Conservation (phyloP, 2,888 invertebrate genomes). For the Thymelicus acteon region DNA sequence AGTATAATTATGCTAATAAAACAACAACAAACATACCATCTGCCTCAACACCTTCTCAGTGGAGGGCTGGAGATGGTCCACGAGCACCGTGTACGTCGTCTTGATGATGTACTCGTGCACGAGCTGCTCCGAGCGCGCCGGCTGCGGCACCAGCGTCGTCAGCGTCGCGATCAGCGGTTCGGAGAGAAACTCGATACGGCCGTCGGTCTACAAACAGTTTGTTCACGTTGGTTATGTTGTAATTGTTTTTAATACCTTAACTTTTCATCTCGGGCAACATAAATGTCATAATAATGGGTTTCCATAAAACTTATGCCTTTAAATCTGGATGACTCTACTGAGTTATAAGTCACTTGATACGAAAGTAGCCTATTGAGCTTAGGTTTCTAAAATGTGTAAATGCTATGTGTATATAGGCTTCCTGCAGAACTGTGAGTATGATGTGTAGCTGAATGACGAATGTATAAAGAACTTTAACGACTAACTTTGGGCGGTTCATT, state of each 20-base stretch:
- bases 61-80: constrained; percentile 72
- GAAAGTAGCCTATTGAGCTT: no score
- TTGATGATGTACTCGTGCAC: constrained; percentile 76
- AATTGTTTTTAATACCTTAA: background rate
- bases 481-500: no score
- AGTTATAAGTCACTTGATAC: no score
- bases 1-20: no score
- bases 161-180: constrained; percentile 72
- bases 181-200: constrained; percentile 75
- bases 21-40: constrained; percentile 59
- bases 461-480: no score
- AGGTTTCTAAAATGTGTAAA: no score
- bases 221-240: background rate
- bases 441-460: no score
- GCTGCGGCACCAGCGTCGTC: constrained; percentile 66
- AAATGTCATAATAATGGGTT: no score
- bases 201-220: constrained; percentile 66
- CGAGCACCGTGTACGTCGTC: constrained; percentile 73
- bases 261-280: background rate
- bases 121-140: constrained; percentile 69
- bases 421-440: no score
- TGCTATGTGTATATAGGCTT: no score
- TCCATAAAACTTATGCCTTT: no score
- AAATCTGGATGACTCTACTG: no score
- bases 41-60: constrained; percentile 75